Conservation (phyloP, 2,797 vertebrate species). For the Phalanger gymnotis region DNA sequence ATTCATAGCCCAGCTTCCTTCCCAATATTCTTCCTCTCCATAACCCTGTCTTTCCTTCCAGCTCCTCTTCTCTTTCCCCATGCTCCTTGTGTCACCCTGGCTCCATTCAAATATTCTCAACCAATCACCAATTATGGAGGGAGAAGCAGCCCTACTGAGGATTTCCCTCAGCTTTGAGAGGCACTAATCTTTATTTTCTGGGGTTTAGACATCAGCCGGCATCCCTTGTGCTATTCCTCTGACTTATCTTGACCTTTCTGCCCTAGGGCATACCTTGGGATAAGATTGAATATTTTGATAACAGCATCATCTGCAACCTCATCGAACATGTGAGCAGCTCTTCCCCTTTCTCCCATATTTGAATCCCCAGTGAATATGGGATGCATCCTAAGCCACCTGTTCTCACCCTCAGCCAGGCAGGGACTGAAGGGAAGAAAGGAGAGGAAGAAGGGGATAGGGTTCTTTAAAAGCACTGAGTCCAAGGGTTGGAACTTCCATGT, state of each 20-base stretch:
- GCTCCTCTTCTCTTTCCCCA: slow-evolving; percentile 2
- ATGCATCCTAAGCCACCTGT: neutral
- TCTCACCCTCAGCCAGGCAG: neutral
- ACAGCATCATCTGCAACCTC: slow-evolving; percentile 86
- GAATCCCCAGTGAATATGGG: neutral
- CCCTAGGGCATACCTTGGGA: slow-evolving; percentile 86
- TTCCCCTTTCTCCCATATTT: neutral
- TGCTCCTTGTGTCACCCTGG: neutral
- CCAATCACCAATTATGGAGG: neutral
- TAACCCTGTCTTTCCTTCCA: neutral
- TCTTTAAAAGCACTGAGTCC: neutral
- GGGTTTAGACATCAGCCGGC: neutral
- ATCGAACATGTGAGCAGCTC: slow-evolving; percentile 86
- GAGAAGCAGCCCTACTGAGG: slow-evolving; percentile 16
- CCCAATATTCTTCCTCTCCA: neutral
- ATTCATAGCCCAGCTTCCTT: neutral
- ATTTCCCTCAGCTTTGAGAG: neutral
- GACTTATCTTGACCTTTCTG: slow-evolving; percentile 7
- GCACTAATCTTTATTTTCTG: neutral
- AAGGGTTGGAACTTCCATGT: neutral
- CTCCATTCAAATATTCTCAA: neutral
- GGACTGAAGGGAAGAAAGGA: neutral
- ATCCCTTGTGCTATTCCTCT: neutral
- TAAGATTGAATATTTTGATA: slow-evolving; percentile 85
- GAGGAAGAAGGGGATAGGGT: slow-evolving; percentile 7